Base-by-base conservation (phyloP, 2,888 invertebrate genomes). In the Drosophila gaucha region DNA sequence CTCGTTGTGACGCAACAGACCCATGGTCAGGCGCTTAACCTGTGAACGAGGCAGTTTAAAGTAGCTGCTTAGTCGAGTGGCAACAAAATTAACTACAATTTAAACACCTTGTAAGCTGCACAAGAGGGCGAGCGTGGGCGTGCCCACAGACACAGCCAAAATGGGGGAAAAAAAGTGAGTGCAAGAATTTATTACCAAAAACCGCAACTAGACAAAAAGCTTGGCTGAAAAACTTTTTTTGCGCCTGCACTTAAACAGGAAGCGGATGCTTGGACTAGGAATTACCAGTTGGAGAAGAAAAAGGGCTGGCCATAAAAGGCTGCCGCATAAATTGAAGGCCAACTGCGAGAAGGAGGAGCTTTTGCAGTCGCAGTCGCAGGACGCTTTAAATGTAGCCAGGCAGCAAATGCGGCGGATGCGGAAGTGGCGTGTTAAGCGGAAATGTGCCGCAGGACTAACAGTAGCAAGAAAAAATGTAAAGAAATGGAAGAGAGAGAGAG, bases 11-110 rank as follows among this genome's bases (percentile, higher is more conserved):
- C 94, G 94, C 51, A 94, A 94, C 59, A 96, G 92, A 10, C 96
- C 96, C 94, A 96, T 94, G 36, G 96, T 95, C 72, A 96, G 93
- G 57, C 96, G 93, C 91, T 95, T 95, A 92, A 94, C 94, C 91
- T 91, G 63, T 28, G 30, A 14, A 24, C 5, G 9, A 18, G 18
- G 18, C 0, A 57, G 60, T 39, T 80, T 63, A 70, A 86, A 26
- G 16, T 1, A 12, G 3, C 16, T 35, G 66, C 49, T 57, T 74
- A 56, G 76, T 78, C 84, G 71, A 74, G 77, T 66, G 83, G 76
- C 82, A 83, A 87, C 80, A 87, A 83, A 83, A 83, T 86, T 83
- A 83, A 83, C 88, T 87, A 87, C 88, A 83, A 88, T 87, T 83
- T 83, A 87, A 83, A 83, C 83, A 82, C 86, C 88, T 86, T 83